Base-by-base conservation (phyloP, 2,797 vertebrate species). In the Eutrigla gurnardus region DNA sequence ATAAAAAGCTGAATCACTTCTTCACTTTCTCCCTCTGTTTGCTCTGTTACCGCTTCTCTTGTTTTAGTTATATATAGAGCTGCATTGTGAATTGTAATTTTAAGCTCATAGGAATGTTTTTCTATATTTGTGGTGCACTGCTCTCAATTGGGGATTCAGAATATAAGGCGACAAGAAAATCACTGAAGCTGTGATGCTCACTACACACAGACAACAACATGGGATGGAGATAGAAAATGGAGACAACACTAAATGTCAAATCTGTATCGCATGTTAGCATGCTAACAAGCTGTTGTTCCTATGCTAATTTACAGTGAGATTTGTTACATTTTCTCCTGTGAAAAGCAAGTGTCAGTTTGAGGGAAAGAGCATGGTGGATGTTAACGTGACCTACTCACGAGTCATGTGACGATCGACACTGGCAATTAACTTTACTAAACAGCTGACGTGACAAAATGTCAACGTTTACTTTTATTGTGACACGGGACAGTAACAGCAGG, bases 1-100 rank as follows among this genome's bases (percentile, higher is more conserved):
- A 64, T 80, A 18, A 73, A 65, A 65, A 50, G 12, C 42, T 46
- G 6, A 36, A 72, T 18, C 36, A 7, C 5, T 25, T 14, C 11
- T 18, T 49, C 43, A 15, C 25, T 37, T 49, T 39, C 36, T 46
- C 37, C 5, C 5, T 13, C 18, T 61, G 25, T 15, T 50, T 45
- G 7, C 17, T 46, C 11, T 8, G 2, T 35, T 52, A 6, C 45
- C 8, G 49, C 50, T 49, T 37, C 11, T 57, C 7, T 6, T 9
- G 32, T 7, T 37, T 46, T 4, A 42, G 39, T 13, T 60, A 33
- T 46, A 32, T 53, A 14, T 5, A 17, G 5, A 18, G 47, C 17
- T 45, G 12, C 17, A 52, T 60, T 9, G n/a, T 46, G 8, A 39
- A 54, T n/a, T 12, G 36, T n/a, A 1, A 53, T 52, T 32, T 60